Evolutionary conservation across 1,140 invertebrate species (phyloP).

Genomic region (Lepidurus arcticus): DNA sequence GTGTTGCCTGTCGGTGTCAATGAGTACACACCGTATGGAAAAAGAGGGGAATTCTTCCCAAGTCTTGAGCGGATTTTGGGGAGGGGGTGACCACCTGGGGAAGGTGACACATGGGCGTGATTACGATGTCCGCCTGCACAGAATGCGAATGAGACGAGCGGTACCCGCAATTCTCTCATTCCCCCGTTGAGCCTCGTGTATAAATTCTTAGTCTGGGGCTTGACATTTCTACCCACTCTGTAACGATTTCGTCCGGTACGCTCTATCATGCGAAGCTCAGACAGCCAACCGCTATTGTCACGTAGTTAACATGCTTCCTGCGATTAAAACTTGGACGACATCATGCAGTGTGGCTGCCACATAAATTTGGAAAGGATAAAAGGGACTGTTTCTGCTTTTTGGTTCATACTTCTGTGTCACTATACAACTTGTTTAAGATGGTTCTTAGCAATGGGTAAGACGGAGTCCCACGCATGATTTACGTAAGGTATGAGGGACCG

Average conservation of each 20-base stretch:
- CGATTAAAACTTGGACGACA: no score
- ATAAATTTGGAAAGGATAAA: no score
- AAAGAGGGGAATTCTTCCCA: no score
- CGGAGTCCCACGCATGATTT: no score
- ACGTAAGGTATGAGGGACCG: no score
- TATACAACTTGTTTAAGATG: no score
- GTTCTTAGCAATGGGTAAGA: no score
- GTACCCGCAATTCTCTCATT: not conserved
- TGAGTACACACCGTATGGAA: not conserved
- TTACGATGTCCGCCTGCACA: constrained; percentile 2
- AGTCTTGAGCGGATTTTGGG: not conserved
- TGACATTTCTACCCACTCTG: not conserved
- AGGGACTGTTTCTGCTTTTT: no score
- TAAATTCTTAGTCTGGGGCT: not conserved
- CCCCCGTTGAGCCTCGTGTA: not conserved
- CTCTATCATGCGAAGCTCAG: not conserved
- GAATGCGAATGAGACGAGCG: not conserved
- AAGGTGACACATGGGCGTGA: constrained; percentile 10
- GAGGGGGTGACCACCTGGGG: constrained; percentile 6
- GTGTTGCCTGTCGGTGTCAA: not conserved
- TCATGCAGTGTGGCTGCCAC: no score
- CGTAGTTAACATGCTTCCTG: no score
- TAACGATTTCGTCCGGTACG: not conserved
- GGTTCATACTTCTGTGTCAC: no score
- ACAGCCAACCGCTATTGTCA: not conserved